Evolutionary conservation across 2,797 vertebrate species (phyloP), one percentile per base, ranked within the genome.

Genomic region (Lepus oiostolus): DNA sequence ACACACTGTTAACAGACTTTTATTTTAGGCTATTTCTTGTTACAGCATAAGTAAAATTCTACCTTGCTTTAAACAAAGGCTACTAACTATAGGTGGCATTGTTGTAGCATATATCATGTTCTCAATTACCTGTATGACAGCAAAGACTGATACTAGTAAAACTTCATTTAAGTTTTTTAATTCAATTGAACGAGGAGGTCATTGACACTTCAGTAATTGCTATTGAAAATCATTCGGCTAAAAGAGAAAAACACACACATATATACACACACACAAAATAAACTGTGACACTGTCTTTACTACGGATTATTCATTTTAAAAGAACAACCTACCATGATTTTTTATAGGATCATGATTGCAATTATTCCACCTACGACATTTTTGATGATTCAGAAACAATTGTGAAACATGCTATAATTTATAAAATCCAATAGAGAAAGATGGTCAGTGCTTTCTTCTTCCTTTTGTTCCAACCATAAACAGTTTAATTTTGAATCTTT

Each of bases 121-220:
- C 79, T 96, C 70, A 75, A 91, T 98, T 97, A 96, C 90, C 95
- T 98, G 90, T 90, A 95, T 94, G 93, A 93, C 93, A 98, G 95
- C 74, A 96, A 97, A 98, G 96, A 97, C 92, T 76, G 95, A 97
- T 96, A 95, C 65, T 87, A 95, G 70, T 96, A 96, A 98, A 98
- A 97, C 95, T 98, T 98, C 96, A 98, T 98, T 97, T 98, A 97
- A 98, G 95, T 97, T 97, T 98, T 97, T 97, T 98, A 98, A 98
- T 98, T 98, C 97, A 97, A 90, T 95, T 97, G 97, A 98, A 98
- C 52, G 93, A 97, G 97, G 91, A 98, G 97, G 97, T 98, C 98
- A 98, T 19, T 96, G 97, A 97, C 94, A 98, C 94, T 81, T 97
- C 96, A 96, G 97, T 98, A 98, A 98, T 97, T 98, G 97, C 97